phyloP scores from a whole-genome alignment of 2,797 vertebrate genomes.

The Phaenicophaeus curvirostris region DNA sequence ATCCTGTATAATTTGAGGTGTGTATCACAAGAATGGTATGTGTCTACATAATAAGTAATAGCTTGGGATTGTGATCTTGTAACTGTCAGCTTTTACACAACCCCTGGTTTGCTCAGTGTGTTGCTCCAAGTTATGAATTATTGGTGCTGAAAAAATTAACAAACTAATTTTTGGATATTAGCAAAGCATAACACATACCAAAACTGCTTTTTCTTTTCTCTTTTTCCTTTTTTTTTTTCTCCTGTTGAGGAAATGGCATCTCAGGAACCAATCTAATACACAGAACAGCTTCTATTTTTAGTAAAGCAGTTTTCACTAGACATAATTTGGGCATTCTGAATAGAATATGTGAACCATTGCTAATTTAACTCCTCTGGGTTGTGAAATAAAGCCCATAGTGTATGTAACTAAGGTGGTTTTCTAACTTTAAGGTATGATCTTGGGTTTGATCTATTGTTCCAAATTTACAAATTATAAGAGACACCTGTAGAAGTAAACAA shows the following conservation, averaged over 20 bases:
- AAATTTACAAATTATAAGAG: neutral
- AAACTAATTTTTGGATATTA: neutral
- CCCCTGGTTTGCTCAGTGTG: accelerated
- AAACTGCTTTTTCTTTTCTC: neutral
- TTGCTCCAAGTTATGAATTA: neutral
- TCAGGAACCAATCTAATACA: slow-evolving; percentile 30
- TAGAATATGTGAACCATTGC: neutral
- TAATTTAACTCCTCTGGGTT: neutral
- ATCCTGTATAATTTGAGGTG: neutral
- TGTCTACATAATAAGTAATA: neutral
- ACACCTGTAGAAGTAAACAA: neutral
- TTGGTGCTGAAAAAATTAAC: neutral
- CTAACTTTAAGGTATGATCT: neutral
- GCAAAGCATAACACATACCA: neutral
- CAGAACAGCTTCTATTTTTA: slow-evolving; percentile 62
- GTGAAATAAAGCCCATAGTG: neutral
- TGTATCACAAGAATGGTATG: neutral
- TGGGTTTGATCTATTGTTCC: neutral
- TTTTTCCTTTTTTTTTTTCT: neutral
- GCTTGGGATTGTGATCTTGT: neutral
- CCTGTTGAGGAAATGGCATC: neutral
- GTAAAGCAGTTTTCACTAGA: slow-evolving; percentile 27
- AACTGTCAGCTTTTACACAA: neutral
- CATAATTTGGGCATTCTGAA: slow-evolving; percentile 45
- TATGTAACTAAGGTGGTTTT: neutral